Evolutionary conservation across 2,888 invertebrate species (phyloP), one percentile per base, ranked within the genome.

Genomic region (Pterobdella sp.): DNA sequence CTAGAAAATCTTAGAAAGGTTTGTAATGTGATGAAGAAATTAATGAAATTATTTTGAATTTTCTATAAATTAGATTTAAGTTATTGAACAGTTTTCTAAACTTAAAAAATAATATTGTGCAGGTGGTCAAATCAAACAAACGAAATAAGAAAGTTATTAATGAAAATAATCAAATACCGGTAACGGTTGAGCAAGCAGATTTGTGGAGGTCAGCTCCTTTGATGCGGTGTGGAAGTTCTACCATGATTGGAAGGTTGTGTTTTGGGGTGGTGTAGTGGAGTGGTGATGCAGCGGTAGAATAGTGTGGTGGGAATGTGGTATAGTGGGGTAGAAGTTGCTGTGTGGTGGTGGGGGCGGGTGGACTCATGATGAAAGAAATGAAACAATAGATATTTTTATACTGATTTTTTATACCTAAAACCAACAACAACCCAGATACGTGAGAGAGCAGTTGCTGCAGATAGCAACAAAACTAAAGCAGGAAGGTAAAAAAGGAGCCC

Each of bases 381-480:
- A n/a, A 14, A 18, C 22, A 49, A 14, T n/a, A 49, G 22, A 18
- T 66, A 32, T 66, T 3, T 66, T 65, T 66, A 66, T 66, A 49
- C 22, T 49, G 52, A 49, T 49, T 49, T 66, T 32, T 18, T n/a
- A 31, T 66, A 32, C 31, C 32, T 34, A 31, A 10, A 66, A 31
- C 32, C 22, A 35, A 14, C 35, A n/a, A n/a, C 26, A 29, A 37
- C 26, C 18, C 71, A 71, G 71, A 31, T 71, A 63, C n/a, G 56
- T 71, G 18, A 52, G 63, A 26, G 71, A 71, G 35, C 71, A 71
- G 63, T n/a, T 71, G n/a, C 22, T 71, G 29, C 56, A 56, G n/a
- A 52, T 71, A 18, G 52, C 71, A 32, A 60, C 60, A 32, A 71
- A 60, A n/a, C 3, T 71, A 63, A 71, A 71, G 56, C 34, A 56